Evolutionary conservation across 35 echinoderm and acorn worm species (phyloP), one percentile per base, ranked within the genome.

Genomic region (Patiria miniata): DNA sequence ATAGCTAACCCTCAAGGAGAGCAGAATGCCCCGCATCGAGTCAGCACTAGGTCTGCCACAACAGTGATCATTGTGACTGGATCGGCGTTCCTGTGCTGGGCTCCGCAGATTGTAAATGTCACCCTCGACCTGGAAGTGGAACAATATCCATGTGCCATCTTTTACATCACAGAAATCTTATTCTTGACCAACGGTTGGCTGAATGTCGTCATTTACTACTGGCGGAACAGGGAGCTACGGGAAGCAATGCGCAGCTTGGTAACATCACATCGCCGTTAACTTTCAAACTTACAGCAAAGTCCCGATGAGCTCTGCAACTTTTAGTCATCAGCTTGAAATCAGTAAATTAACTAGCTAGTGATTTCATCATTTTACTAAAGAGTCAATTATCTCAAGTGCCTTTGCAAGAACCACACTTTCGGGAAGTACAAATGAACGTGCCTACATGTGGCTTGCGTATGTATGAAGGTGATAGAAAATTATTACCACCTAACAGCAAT

Each of bases 201-300:
- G 18, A 83, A 83, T 36, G 22, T 54, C 2, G 37, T 83, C 38
- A 65, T 83, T 18, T 83, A 83, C 30, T 83, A 83, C 22, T 83
- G 81, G 81, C 8, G 81, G 36, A 83, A 57, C 34, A 26, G 38
- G 38, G 54, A 83, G 8, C 57, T 83, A 34, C 53, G 36, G 6
- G 26, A 83, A 39, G 53, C 81, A 18, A 19, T 58, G 14, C n/a
- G 12, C 30, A 57, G 57, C 40, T 17, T 40, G 29, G 18, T 32
- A 40, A 37, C 36, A 80, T 42, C 78, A n/a, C 19, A 39, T 39
- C 38, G 21, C 47, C 40, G 23, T 39, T n/a, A 39, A 80, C 36
- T 37, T n/a, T 80, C 39, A 2, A 51, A 14, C n/a, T n/a, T n/a
- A n/a, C n/a, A n/a, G n/a, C n/a, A n/a, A n/a, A n/a, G n/a, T n/a